phyloP scores from a whole-genome alignment of 2,888 invertebrate species.

The Andrena dorsata region DNA sequence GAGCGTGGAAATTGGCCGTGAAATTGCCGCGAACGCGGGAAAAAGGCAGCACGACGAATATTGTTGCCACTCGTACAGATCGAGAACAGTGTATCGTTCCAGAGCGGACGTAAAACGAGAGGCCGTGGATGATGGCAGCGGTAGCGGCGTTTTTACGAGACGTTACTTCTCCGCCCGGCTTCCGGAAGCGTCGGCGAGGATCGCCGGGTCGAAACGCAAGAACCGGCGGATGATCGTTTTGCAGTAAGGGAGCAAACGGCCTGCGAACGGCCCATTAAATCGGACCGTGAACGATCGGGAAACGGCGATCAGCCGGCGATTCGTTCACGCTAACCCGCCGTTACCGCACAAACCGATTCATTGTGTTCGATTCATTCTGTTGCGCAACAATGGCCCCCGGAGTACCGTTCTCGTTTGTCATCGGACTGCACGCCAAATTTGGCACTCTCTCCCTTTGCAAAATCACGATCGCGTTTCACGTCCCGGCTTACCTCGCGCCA shows the following conservation, averaged over 20 bases:
- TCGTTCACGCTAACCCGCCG: constrained; percentile 60
- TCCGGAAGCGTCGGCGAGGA: constrained; percentile 49
- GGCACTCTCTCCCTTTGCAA: neutral
- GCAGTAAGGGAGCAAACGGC: constrained; percentile 57
- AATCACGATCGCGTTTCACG: constrained; percentile 3
- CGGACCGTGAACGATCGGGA: constrained; percentile 58
- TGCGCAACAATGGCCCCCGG: constrained; percentile 33
- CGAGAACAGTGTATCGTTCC: constrained; percentile 26
- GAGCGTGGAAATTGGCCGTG: constrained; percentile 26
- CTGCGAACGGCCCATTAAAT: constrained; percentile 66
- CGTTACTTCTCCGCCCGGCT: constrained; percentile 44
- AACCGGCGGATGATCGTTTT: constrained; percentile 44
- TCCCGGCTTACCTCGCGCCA: neutral
- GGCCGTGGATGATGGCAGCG: neutral
- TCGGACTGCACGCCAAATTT: constrained; percentile 14
- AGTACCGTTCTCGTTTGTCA: constrained; percentile 17
- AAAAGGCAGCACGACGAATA: neutral
- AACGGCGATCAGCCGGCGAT: constrained; percentile 64
- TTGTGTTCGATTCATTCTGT: constrained; percentile 35
- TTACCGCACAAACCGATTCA: constrained; percentile 49
- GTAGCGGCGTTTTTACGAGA: constrained; percentile 38
- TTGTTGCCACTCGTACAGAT: constrained; percentile 28
- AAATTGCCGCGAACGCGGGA: neutral
- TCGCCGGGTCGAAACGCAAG: constrained; percentile 50
- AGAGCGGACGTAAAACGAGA: constrained; percentile 13